Evolutionary conservation across 2,797 vertebrate species (phyloP), one percentile per base, ranked within the genome.

Genomic region (Acrossocheilus wenchowensis): DNA sequence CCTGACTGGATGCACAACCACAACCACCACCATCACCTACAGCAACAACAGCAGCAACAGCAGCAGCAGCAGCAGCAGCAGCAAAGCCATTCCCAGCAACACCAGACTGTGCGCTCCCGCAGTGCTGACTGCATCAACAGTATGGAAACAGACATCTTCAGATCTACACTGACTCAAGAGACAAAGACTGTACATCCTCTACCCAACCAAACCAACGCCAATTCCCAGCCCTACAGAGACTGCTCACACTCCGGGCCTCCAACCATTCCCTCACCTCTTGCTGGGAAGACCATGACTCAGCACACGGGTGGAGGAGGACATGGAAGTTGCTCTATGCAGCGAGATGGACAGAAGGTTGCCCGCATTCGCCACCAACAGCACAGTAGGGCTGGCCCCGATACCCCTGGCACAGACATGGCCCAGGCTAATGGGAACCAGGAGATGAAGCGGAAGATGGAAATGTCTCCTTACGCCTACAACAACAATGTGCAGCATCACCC

Each of bases 301-400:
- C 94, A 95, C 81, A 89, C 89, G 17, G 92, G 94, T 52, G 87
- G 90, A 60, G 92, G 90, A 36, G 94, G 92, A 77, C 86, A 84
- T 34, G 93, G 92, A 41, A 97, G 96, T 93, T 99, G 98, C 94
- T 97, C 96, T 89, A 95, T 98, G 93, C 98, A 98, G 84, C 93
- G 95, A 91, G 95, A 95, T 26, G 94, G 95, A 23, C 98, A 99
- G 93, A 99, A 98, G 89, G 97, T 99, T 91, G 98, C 98, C 19
- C 96, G 97, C 60, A 97, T 99, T 93, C 96, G 97, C 89, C 98
- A 99, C 91, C 98, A 99, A 94, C 98, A 99, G 94, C 98, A 98
- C 90, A 92, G 92, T 52, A 92, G 94, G 87, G 92, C 95, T 50
- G 92, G 91, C 45, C 91, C 93, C 3, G 95, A 95, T n/a, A 90